phyloP scores from a whole-genome alignment of 1,140 invertebrate species.

The Leptinotarsa undecemlineata region DNA sequence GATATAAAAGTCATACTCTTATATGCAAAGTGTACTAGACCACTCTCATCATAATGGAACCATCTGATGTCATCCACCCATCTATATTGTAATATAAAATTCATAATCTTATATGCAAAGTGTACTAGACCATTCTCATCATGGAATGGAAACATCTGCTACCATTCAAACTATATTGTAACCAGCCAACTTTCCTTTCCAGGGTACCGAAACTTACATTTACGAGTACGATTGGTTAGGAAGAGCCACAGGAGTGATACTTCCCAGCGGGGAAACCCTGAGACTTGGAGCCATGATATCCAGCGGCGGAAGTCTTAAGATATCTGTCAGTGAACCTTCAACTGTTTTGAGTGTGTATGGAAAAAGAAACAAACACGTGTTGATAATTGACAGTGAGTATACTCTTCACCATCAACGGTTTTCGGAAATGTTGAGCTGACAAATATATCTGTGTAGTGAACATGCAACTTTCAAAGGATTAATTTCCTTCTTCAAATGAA shows the following conservation, averaged over 20 bases:
- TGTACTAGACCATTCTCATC: too few relatives aligned
- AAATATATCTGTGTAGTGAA: too few relatives aligned
- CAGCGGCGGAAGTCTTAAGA: conserved; percentile 73
- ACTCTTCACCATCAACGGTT: neutral
- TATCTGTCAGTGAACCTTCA: conserved; percentile 64
- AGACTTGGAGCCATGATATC: conserved; percentile 75
- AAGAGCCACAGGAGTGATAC: conserved; percentile 78
- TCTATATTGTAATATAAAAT: too few relatives aligned
- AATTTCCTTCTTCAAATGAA: too few relatives aligned
- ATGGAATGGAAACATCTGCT: too few relatives aligned
- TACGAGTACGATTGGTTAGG: conserved; percentile 89
- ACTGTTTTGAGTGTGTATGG: conserved; percentile 63
- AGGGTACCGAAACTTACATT: conserved; percentile 84
- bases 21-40: too few relatives aligned
- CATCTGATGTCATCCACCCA: too few relatives aligned
- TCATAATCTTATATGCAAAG: too few relatives aligned
- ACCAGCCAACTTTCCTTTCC: conserved; percentile 30
- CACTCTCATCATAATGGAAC: too few relatives aligned
- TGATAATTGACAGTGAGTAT: conserved; percentile 58
- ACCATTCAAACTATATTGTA: too few relatives aligned
- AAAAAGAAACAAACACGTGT: conserved; percentile 61
- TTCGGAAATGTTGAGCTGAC: neutral
- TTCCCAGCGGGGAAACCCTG: conserved; percentile 88
- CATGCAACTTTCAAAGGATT: too few relatives aligned
- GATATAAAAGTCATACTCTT: too few relatives aligned